Evolutionary conservation across 2,888 invertebrate genomes (phyloP).

Genomic region (Frankliniella intonsa): DNA sequence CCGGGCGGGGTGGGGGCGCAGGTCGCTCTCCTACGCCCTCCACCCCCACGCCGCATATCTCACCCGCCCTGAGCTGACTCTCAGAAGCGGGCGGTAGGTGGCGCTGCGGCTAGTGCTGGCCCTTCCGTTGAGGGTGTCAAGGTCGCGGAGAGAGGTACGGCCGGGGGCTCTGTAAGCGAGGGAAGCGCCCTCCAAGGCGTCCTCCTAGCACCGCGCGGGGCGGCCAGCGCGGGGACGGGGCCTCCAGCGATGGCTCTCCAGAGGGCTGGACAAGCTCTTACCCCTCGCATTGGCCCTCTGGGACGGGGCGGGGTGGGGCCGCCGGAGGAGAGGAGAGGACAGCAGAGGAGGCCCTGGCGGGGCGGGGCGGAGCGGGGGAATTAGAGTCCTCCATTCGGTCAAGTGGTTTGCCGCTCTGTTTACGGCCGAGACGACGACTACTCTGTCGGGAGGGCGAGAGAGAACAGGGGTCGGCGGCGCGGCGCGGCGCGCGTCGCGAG

Average conservation of each 20-base stretch:
- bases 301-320: background rate
- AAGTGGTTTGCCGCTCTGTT: background rate
- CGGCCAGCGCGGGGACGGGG: background rate
- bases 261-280: slow-evolving; percentile 7
- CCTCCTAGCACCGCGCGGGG: too few species aligned
- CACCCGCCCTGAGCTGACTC: background rate
- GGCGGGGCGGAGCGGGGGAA: background rate
- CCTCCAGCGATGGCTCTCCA: slow-evolving; percentile 4
- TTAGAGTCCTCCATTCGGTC: slow-evolving; percentile 16
- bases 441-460: too few species aligned
- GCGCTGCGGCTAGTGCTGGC: too few species aligned
- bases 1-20: background rate
- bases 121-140: too few species aligned
- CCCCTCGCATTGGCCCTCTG: slow-evolving; percentile 9
- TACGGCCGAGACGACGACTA: background rate
- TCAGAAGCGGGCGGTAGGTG: too few species aligned
- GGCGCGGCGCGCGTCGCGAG: too few species aligned
- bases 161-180: too few species aligned
- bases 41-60: background rate
- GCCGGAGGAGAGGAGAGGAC: background rate
- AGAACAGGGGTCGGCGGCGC: too few species aligned
- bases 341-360: background rate
- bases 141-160: too few species aligned
- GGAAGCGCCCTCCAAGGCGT: too few species aligned
- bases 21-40: background rate